phyloP scores from a whole-genome alignment of 2,888 invertebrate species.

The Drosophila fungiperda region DNA sequence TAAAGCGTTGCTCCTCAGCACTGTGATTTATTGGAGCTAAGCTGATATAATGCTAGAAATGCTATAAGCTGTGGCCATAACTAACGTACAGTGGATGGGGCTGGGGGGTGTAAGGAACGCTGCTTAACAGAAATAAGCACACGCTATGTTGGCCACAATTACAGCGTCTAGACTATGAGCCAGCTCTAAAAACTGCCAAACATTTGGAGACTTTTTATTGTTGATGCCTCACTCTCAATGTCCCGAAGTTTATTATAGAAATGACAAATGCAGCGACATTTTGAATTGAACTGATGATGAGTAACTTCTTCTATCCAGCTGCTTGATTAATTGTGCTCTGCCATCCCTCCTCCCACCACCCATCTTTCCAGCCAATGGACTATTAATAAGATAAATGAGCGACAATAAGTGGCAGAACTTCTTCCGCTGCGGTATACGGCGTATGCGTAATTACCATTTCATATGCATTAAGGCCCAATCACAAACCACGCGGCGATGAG shows the following conservation, averaged over 20 bases:
- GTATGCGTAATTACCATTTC: conserved; percentile 80
- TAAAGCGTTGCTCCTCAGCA: conserved; percentile 56
- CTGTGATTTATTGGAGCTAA: conserved; percentile 64
- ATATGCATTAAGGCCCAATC: conserved; percentile 78
- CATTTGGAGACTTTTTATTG: conserved; percentile 36
- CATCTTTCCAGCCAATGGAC: conserved; percentile 20
- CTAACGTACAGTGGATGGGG: no score
- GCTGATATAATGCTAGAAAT: conserved; percentile 67
- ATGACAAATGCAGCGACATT: conserved; percentile 69
- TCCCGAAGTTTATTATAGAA: conserved; percentile 71
- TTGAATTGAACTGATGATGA: conserved; percentile 40
- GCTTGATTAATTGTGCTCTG: conserved; percentile 68
- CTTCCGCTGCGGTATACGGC: conserved; percentile 74
- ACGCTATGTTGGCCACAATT: conserved; percentile 65
- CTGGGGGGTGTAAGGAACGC: neutral
- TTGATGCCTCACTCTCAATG: conserved; percentile 46
- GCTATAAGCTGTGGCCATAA: conserved; percentile 61
- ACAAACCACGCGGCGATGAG: conserved; percentile 37
- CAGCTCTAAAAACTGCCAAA: conserved; percentile 60
- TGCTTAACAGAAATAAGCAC: conserved; percentile 23
- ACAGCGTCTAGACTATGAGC: conserved; percentile 63
- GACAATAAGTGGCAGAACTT: conserved; percentile 68
- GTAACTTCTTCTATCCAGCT: conserved; percentile 46
- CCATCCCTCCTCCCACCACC: no score
- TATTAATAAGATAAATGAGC: conserved; percentile 79